phyloP scores from a whole-genome alignment of 2,113 vertebrate species.

The Chascanopsetta lugubris region DNA sequence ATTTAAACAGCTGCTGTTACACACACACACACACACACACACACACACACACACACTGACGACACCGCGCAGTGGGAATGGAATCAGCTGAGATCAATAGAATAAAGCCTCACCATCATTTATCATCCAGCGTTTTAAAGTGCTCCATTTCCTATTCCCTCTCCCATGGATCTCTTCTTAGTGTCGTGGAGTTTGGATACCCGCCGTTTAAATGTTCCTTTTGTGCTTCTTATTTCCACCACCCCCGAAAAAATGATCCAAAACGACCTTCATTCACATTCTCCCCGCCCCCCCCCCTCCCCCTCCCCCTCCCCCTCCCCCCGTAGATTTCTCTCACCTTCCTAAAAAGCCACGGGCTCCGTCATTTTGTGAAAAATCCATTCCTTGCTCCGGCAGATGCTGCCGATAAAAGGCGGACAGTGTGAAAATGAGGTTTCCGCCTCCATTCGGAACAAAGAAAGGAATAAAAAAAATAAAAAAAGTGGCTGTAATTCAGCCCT shows the following conservation, averaged over 20 bases:
- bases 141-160: too few relatives aligned
- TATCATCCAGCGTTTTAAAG: too few relatives aligned
- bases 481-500: constrained; percentile 27
- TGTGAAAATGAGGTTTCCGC: constrained; percentile 39
- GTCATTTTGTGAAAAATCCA: constrained; percentile 44
- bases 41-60: too few relatives aligned
- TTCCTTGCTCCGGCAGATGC: constrained; percentile 17
- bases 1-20: too few relatives aligned
- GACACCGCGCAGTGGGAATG: too few relatives aligned
- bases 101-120: too few relatives aligned
- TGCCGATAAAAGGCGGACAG: constrained; percentile 31
- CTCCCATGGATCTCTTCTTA: neutral
- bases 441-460: constrained; percentile 28
- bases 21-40: too few relatives aligned
- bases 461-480: constrained; percentile 10
- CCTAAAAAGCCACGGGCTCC: constrained; percentile 11
- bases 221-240: neutral
- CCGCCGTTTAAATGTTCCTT: neutral
- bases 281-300: neutral
- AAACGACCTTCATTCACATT: neutral
- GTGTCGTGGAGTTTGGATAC: neutral
- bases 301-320: neutral
- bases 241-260: neutral
- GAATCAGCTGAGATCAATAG: too few relatives aligned
- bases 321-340: constrained; percentile 7